Conservation (phyloP, 2,797 vertebrate genomes). For the Anableps anableps region DNA sequence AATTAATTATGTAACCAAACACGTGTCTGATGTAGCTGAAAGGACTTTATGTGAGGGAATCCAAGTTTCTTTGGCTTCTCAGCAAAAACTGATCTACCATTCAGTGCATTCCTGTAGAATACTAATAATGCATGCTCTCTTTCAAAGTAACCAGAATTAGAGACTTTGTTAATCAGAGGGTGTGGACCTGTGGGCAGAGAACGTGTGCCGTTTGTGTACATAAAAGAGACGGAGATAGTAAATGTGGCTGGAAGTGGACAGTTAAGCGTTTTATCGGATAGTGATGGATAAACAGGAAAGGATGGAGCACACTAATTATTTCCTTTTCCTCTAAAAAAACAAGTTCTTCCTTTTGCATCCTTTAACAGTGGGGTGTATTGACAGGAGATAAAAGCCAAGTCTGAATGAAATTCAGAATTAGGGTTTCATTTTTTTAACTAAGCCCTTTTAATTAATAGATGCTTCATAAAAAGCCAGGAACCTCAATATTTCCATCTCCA, state of each 20-base stretch:
- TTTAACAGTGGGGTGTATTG: slow-evolving; percentile 37
- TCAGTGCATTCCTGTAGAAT: neutral
- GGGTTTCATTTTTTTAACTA: neutral
- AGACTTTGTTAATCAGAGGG: slow-evolving; percentile 13
- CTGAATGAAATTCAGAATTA: neutral
- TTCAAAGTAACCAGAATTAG: neutral
- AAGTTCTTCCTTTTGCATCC: slow-evolving; percentile 29
- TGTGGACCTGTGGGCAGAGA: slow-evolving; percentile 10
- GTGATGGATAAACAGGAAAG: slow-evolving; percentile 77
- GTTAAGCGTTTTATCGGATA: slow-evolving; percentile 60
- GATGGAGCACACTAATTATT: slow-evolving; percentile 67
- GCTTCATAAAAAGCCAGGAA: neutral
- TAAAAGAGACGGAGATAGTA: slow-evolving; percentile 19
- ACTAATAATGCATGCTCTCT: neutral
- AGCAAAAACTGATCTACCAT: neutral
- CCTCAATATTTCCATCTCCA: neutral
- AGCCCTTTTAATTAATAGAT: neutral
- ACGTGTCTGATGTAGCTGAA: slow-evolving; percentile 33
- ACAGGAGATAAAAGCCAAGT: slow-evolving; percentile 6
- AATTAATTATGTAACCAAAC: slow-evolving; percentile 55
- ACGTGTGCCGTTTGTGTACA: slow-evolving; percentile 26
- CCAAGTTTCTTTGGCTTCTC: neutral
- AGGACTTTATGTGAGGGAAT: slow-evolving; percentile 1
- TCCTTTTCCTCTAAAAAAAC: slow-evolving; percentile 56
- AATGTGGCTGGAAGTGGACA: slow-evolving; percentile 22